Conservation (phyloP, 2,797 vertebrate species). For the Premnoplex brunnescens region DNA sequence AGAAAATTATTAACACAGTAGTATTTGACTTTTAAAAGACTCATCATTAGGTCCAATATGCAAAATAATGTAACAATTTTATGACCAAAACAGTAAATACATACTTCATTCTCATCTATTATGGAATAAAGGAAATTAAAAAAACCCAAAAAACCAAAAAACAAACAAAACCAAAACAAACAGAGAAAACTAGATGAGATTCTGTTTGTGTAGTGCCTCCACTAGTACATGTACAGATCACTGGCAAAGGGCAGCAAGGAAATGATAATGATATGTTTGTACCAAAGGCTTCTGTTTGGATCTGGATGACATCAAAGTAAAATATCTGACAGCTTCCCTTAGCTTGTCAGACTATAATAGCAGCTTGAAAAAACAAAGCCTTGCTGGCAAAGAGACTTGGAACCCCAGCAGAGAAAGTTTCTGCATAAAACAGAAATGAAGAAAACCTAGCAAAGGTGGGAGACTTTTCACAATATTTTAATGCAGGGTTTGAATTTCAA, state of each 20-base stretch:
- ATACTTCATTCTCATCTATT: neutral
- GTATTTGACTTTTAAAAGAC: neutral
- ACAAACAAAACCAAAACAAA: neutral
- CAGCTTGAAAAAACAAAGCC: conserved; percentile 19
- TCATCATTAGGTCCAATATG: neutral
- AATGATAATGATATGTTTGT: conserved; percentile 4
- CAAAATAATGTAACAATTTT: neutral
- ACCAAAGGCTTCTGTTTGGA: conserved; percentile 3
- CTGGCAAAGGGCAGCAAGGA: neutral
- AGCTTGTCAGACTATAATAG: conserved; percentile 10
- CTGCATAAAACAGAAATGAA: neutral
- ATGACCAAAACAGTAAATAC: neutral
- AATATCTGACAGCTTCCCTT: conserved; percentile 32
- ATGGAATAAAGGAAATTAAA: neutral
- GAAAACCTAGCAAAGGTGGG: neutral
- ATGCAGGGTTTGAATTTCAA: neutral
- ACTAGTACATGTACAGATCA: neutral
- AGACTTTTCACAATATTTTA: neutral
- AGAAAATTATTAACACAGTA: neutral
- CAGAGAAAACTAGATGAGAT: neutral
- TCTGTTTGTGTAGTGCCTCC: neutral
- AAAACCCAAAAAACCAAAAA: too few species aligned
- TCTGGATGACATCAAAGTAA: conserved; percentile 7
- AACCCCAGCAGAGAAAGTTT: neutral
- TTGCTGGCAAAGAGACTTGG: neutral